Evolutionary conservation across 92 coral and sea anemone genomes (phyloP).

Genomic region (Ricordea florida): DNA sequence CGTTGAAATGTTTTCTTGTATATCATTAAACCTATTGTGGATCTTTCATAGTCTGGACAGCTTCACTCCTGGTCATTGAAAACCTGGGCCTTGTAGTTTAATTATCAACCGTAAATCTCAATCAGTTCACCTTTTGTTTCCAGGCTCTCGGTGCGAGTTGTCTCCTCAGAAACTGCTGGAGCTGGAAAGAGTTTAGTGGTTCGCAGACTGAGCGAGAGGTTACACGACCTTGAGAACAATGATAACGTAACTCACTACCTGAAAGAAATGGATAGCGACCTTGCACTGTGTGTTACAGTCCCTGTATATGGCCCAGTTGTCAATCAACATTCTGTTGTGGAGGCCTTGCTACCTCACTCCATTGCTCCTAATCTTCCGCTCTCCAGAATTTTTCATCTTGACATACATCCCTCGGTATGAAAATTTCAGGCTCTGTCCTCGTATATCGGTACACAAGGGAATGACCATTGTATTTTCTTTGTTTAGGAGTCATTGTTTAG

Average conservation of each 20-base stretch:
- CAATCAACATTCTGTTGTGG: conserved; percentile 51
- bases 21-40: too few relatives aligned
- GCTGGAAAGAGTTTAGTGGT: conserved; percentile 84
- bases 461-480: too few relatives aligned
- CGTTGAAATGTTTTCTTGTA: too few relatives aligned
- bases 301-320: conserved; percentile 84
- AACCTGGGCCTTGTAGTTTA: too few relatives aligned
- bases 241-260: conserved; percentile 40
- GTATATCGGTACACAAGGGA: too few relatives aligned
- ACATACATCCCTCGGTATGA: conserved; percentile 87
- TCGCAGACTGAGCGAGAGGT: conserved; percentile 46
- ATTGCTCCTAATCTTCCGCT: conserved; percentile 72
- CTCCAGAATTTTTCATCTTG: conserved; percentile 91
- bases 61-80: too few relatives aligned
- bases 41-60: too few relatives aligned
- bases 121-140: background rate
- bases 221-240: conserved; percentile 65
- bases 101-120: background rate
- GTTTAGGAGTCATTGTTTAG: too few relatives aligned
- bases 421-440: background rate
- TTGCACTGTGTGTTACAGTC: conserved; percentile 60
- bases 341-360: conserved; percentile 68
- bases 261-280: conserved; percentile 20
- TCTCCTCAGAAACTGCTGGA: conserved; percentile 81
- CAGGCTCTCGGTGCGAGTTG: conserved; percentile 78